A percentile compares a stretch with the other conserved stretches of the same genome.
phyloP scores from a whole-genome alignment of 2,888 invertebrate genomes.

The Mantis religiosa region DNA sequence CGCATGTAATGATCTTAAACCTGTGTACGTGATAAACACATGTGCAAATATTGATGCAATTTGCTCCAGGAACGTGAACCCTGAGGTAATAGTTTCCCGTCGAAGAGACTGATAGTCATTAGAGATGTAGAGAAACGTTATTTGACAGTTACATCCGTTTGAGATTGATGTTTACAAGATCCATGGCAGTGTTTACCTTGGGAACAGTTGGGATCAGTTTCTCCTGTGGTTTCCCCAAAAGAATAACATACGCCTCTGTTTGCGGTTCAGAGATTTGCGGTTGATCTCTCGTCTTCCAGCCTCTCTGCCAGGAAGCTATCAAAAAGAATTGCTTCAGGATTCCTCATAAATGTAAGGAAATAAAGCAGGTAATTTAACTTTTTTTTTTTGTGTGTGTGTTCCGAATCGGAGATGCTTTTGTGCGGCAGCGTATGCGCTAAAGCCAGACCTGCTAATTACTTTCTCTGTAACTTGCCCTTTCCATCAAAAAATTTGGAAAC shows the following conservation, averaged over 20 bases:
- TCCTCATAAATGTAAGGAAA: too few species aligned
- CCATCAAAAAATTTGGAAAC: too few species aligned
- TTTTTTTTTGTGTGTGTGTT: too few species aligned
- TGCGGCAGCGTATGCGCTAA: too few species aligned
- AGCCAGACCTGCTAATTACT: too few species aligned
- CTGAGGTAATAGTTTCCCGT: background rate
- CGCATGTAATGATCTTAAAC: too few species aligned
- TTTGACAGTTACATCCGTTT: background rate
- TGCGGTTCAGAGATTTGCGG: background rate
- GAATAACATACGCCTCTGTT: background rate
- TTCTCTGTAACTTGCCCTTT: too few species aligned
- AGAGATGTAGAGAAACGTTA: background rate
- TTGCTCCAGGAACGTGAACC: background rate
- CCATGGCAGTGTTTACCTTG: background rate
- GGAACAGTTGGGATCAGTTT: background rate
- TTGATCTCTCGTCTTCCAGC: background rate
- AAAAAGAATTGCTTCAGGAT: background rate
- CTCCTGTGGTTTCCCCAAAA: background rate
- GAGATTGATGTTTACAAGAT: background rate
- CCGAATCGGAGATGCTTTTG: too few species aligned
- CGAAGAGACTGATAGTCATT: background rate
- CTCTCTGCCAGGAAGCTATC: background rate
- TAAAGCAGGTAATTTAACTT: too few species aligned
- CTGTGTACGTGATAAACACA: too few species aligned
- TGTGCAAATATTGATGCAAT: background rate